phyloP scores from a whole-genome alignment of 2,888 invertebrate species.

The Barypeithes pellucidus region DNA sequence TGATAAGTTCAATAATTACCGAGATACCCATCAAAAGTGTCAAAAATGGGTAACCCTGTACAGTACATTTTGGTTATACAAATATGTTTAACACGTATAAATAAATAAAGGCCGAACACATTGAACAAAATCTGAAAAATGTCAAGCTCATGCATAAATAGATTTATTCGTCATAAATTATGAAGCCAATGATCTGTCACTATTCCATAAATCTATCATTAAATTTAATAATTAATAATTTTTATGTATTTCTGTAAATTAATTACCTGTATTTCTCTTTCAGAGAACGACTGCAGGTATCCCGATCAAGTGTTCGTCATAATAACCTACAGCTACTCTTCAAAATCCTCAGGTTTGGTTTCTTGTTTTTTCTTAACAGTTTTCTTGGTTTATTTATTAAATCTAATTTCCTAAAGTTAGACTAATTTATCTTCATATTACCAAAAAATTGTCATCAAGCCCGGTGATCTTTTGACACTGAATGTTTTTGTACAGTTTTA shows the following conservation, averaged over 20 bases:
- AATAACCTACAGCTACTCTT: constrained; percentile 61
- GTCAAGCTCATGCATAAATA: too few relatives aligned
- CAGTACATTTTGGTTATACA: too few relatives aligned
- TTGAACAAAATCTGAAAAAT: too few relatives aligned
- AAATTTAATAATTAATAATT: too few relatives aligned
- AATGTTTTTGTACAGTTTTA: neutral
- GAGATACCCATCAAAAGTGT: too few relatives aligned
- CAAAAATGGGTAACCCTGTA: too few relatives aligned
- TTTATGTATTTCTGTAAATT: constrained; percentile 1
- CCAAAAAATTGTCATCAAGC: neutral
- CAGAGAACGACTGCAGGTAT: constrained; percentile 79
- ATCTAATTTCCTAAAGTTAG: constrained; percentile 32
- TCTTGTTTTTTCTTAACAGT: constrained; percentile 48
- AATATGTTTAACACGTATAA: too few relatives aligned
- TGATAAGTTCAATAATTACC: too few relatives aligned
- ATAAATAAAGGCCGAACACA: too few relatives aligned
- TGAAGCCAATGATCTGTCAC: too few relatives aligned
- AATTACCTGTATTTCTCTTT: constrained; percentile 63
- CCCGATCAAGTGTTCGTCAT: constrained; percentile 77
- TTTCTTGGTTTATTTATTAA: constrained; percentile 46
- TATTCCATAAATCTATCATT: too few relatives aligned
- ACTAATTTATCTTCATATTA: neutral
- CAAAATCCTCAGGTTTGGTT: constrained; percentile 48
- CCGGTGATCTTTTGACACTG: neutral
- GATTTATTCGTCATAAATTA: too few relatives aligned